Evolutionary conservation across 2,113 vertebrate species (phyloP), one percentile per base, ranked within the genome.

Genomic region (Athene noctua): DNA sequence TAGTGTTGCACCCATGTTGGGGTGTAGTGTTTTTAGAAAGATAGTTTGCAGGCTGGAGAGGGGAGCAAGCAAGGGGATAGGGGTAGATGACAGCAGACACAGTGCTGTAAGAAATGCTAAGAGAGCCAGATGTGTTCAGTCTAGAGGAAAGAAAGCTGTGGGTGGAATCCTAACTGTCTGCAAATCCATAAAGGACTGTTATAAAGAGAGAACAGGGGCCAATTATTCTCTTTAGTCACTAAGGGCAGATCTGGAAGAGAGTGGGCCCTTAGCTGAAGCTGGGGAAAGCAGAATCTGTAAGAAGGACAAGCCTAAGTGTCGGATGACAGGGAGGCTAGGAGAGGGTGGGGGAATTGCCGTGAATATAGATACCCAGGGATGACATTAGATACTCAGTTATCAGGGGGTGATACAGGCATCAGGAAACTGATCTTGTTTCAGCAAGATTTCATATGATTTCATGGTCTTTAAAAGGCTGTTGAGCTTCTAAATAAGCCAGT

Each of bases 221-320:
- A 92, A 11, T 94, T 94, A 94, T 65, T 94, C 67, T 32, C 40
- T 93, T 92, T 67, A 80, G 58, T 90, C 51, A 36, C 29, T 61
- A 51, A 74, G 55, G 66, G 34, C 34, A 89, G 30, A 86, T 86
- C 36, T 93, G 68, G 51, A 90, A 80, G 62, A 73, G 79, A 51
- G 19, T 29, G 16, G n/a, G 29, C 29, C 20, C 27, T 88, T 25
- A 72, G 68, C 59, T 71, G 75, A 94, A 67, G 42, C 38, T 70
- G 51, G 13, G 44, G 49, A 84, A 78, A 89, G 18, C 1, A 2
- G 66, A 32, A 55, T 63, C 46, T 2, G 0, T 67, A 7, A n/a
- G 40, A 92, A 67, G 75, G 67, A 84, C 57, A 72, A 63, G 25
- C 22, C 7, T 11, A 59, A 84, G 14, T 67, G 42, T n/a, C 3